Evolutionary conservation across 1,140 invertebrate species (phyloP).

Genomic region (Bombus turneri): DNA sequence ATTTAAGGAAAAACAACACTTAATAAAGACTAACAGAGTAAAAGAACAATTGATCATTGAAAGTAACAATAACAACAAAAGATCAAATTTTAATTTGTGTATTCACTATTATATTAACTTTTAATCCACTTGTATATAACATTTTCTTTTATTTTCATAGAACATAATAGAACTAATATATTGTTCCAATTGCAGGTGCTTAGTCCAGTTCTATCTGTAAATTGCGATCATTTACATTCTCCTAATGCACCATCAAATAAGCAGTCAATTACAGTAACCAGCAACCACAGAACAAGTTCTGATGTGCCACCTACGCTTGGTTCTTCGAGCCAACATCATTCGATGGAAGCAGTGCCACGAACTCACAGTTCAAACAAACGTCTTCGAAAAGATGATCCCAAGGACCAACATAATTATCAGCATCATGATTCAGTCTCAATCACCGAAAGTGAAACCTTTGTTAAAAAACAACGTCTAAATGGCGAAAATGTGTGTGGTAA

Average conservation of each 20-base stretch:
- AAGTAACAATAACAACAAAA: too few species aligned
- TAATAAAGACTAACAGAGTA: too few species aligned
- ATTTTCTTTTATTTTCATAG: not conserved
- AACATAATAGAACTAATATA: not conserved
- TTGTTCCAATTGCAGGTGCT: conserved; percentile 70
- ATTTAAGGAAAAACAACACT: too few species aligned
- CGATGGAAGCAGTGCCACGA: conserved; percentile 83
- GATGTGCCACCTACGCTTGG: conserved; percentile 65
- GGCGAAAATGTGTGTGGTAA: conserved; percentile 76
- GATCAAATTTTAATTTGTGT: too few species aligned
- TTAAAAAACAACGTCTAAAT: conserved; percentile 78
- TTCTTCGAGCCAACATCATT: conserved; percentile 75
- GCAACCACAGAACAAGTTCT: conserved; percentile 75
- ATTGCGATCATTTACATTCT: conserved; percentile 79
- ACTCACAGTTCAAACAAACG: conserved; percentile 86
- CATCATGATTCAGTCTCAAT: conserved; percentile 37
- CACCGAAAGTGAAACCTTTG: conserved; percentile 63
- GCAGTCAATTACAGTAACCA: conserved; percentile 66
- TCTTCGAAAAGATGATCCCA: conserved; percentile 83
- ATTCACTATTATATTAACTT: too few species aligned
- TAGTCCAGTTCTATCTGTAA: conserved; percentile 77
- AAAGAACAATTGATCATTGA: too few species aligned
- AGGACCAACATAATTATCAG: conserved; percentile 48
- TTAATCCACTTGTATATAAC: too few species aligned
- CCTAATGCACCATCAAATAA: conserved; percentile 76